Base-by-base conservation (phyloP, 2,888 invertebrate species). In the Tortrix viridana region DNA sequence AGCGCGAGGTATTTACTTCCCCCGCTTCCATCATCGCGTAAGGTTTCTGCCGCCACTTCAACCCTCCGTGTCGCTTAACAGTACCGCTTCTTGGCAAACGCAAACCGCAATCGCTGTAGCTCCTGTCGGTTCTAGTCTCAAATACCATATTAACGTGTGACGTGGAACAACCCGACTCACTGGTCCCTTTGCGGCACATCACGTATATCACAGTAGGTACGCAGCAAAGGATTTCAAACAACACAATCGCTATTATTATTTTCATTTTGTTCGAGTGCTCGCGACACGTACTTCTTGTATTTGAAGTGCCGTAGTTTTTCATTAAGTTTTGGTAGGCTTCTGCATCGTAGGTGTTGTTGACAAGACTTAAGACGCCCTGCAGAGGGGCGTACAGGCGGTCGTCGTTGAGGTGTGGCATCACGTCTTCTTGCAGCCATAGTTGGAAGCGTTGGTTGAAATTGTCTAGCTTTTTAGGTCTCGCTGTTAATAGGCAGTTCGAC, bases 341-440 rank as follows among this genome's bases (percentile, higher is more conserved):
- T 7, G 37, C 2, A 16, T 38, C 38, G 9, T 32, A 16, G 68
- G 73, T 5, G 82, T 77, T 52, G 64, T 87, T 85, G 1, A 84
- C 66, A 55, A 90, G 70, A 18, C 86, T 77, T 0, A 93, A 77
- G 1, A 94, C 85, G 66, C 88, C 88, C 3, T 91, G 92, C 6
- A 94, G 86, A 3, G 89, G 94, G 3, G 94, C 84, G 71, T 95
- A 95, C 70, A 95, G 89, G 63, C 92, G 88, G 6, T 94, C 94
- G 70, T 95, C 94, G 53, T 87, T 86, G 18, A 95, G 84, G 74
- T 93, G 94, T 0, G 92, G 92, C 7, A 89, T 70, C 2, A 94
- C 84, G 19, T 90, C 85, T n/a, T 76, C 74, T 19, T 79, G 72
- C 1, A 95, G 80, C 94, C 95, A 95, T 0, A 79, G 69, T 67